phyloP scores from a whole-genome alignment of 2,888 invertebrate species.

The Aromia moschata region DNA sequence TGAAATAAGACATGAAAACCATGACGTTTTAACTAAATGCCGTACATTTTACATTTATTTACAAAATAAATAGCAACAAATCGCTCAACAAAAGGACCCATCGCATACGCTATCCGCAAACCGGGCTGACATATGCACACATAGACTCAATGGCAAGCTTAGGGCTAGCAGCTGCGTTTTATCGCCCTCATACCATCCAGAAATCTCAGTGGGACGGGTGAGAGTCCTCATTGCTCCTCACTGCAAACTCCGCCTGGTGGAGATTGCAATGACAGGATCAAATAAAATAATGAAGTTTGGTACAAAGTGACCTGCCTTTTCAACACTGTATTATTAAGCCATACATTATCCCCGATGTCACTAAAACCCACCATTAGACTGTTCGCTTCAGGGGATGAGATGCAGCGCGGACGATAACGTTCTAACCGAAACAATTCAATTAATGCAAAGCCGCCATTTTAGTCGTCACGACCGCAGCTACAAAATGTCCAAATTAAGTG shows the following conservation, averaged over 20 bases:
- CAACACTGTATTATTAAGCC: conserved; percentile 64
- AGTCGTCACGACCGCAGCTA: conserved; percentile 54
- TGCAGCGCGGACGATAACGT: conserved; percentile 40
- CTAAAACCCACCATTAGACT: conserved; percentile 57
- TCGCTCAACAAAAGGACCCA: conserved; percentile 54
- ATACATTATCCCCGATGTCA: conserved; percentile 62
- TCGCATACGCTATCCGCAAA: conserved; percentile 56
- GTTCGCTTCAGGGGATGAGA: conserved; percentile 44
- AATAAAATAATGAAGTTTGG: conserved; percentile 63
- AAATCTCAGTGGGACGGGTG: conserved; percentile 41
- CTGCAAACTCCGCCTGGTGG: conserved; percentile 51
- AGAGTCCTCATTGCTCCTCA: conserved; percentile 19
- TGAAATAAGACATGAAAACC: conserved; percentile 35
- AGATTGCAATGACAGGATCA: conserved; percentile 58
- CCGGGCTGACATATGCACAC: conserved; percentile 62
- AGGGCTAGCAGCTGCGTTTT: conserved; percentile 59
- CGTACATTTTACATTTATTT: conserved; percentile 53
- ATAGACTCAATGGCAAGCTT: conserved; percentile 58
- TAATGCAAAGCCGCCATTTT: conserved; percentile 57
- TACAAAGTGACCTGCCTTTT: conserved; percentile 65
- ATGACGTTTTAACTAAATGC: conserved; percentile 49
- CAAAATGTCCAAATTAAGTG: conserved; percentile 57
- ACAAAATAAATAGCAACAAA: conserved; percentile 60
- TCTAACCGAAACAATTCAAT: conserved; percentile 52
- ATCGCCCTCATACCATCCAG: conserved; percentile 54